Evolutionary conservation across 2,113 vertebrate genomes (phyloP).

Genomic region (Sorex fumeus): DNA sequence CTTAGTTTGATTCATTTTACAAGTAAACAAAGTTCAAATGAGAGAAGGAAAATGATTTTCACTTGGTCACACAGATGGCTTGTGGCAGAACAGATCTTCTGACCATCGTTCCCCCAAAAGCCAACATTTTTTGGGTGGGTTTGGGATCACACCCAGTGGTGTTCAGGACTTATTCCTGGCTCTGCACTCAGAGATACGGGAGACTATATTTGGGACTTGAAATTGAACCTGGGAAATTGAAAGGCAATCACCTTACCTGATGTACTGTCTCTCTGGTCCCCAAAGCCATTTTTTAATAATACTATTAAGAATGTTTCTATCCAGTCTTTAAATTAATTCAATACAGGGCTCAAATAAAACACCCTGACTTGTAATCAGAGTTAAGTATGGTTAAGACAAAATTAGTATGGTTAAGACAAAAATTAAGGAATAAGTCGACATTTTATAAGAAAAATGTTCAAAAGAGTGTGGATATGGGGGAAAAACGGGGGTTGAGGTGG

Average conservation of each 20-base stretch:
- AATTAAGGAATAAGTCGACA: constrained; percentile 38
- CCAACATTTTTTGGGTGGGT: not conserved
- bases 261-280: too few species aligned
- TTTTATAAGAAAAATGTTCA: constrained; percentile 5
- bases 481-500: not conserved
- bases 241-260: too few species aligned
- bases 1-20: constrained; percentile 22
- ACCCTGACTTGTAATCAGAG: not conserved
- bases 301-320: not conserved
- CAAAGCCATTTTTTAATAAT: not conserved
- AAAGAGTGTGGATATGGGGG: not conserved
- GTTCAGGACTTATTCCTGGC: too few species aligned
- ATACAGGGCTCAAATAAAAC: not conserved
- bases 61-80: not conserved
- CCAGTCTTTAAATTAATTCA: constrained; percentile 13
- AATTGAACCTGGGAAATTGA: too few species aligned
- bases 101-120: not conserved
- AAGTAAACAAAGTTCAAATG: not conserved
- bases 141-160: too few species aligned
- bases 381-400: too few species aligned
- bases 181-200: too few species aligned
- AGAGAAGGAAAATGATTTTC: not conserved
- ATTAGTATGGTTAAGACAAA: constrained; percentile 8
- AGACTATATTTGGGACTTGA: too few species aligned
- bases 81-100: not conserved